Evolutionary conservation across 2,113 vertebrate genomes (phyloP).

Genomic region (Tragelaphus imberbis): DNA sequence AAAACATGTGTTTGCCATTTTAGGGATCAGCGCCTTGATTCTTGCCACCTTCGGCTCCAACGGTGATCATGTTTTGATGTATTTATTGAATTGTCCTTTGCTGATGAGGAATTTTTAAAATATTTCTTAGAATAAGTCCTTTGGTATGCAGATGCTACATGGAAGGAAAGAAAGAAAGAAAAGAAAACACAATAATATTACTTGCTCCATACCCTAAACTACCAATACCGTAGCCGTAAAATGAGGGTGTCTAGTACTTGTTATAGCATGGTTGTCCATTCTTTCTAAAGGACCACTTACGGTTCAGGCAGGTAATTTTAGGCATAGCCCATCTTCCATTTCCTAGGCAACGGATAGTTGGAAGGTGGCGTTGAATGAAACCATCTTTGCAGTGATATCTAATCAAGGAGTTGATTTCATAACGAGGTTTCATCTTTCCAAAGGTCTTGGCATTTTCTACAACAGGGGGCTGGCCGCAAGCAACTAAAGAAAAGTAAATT

Average conservation of each 20-base stretch:
- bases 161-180: slow-evolving; percentile 60
- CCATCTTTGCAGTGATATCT: slow-evolving; percentile 95
- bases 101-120: slow-evolving; percentile 87
- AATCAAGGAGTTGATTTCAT: slow-evolving; percentile 96
- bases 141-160: slow-evolving; percentile 93
- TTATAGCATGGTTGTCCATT: slow-evolving; percentile 61
- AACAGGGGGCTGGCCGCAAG: slow-evolving; percentile 93
- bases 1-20: slow-evolving; percentile 75
- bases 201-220: slow-evolving; percentile 71
- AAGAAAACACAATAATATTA: slow-evolving; percentile 74
- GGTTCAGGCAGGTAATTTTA: slow-evolving; percentile 94
- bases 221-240: slow-evolving; percentile 37
- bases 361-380: slow-evolving; percentile 95
- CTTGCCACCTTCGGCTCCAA: slow-evolving; percentile 85
- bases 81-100: slow-evolving; percentile 84
- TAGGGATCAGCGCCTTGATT: slow-evolving; percentile 85
- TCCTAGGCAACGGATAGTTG: slow-evolving; percentile 92
- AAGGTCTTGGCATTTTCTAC: slow-evolving; percentile 95
- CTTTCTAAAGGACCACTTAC: slow-evolving; percentile 86
- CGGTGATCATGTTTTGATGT: slow-evolving; percentile 82
- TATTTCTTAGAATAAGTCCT: slow-evolving; percentile 88
- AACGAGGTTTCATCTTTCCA: slow-evolving; percentile 89
- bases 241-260: slow-evolving; percentile 54
- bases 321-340: slow-evolving; percentile 94
- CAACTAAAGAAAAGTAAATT: slow-evolving; percentile 82